A percentile compares a stretch with the other conserved stretches of the same genome.
Conservation (phyloP, 1,140 invertebrate genomes). For the Drosophila leontia region DNA sequence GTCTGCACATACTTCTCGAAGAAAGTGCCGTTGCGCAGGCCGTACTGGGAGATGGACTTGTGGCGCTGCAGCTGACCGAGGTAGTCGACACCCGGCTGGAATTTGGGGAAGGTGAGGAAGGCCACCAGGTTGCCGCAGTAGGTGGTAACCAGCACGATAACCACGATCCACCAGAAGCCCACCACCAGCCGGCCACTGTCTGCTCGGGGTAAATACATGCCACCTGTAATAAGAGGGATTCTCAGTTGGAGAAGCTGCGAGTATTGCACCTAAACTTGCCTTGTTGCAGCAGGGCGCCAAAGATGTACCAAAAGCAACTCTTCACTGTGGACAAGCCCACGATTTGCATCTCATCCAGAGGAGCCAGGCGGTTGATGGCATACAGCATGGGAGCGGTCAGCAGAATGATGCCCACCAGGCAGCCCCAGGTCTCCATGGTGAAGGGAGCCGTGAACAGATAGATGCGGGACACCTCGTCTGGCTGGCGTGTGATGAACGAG, state of each 20-base stretch:
- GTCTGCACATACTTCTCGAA: conserved; percentile 88
- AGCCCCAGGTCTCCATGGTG: conserved; percentile 93
- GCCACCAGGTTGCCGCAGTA: conserved; percentile 97
- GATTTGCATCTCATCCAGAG: conserved; percentile 88
- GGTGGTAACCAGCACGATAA: conserved; percentile 95
- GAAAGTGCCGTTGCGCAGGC: conserved; percentile 90
- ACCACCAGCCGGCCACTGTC: conserved; percentile 95
- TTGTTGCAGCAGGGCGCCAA: conserved; percentile 95
- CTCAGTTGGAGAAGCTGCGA: background rate
- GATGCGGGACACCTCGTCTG: conserved; percentile 91
- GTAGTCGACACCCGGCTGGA: conserved; percentile 91
- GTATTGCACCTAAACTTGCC: conserved; percentile 86
- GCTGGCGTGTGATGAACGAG: conserved; percentile 90
- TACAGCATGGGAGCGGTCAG: conserved; percentile 93
- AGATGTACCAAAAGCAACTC: conserved; percentile 95
- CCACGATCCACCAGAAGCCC: conserved; percentile 96
- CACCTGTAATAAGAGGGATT: conserved; percentile 87
- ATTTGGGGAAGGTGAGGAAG: conserved; percentile 96
- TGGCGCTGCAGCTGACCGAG: conserved; percentile 89
- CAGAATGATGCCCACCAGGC: conserved; percentile 89
- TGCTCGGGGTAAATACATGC: conserved; percentile 92
- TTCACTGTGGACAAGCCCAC: conserved; percentile 89
- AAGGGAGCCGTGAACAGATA: conserved; percentile 95
- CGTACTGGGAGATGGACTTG: conserved; percentile 89
- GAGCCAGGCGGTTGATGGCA: conserved; percentile 90